phyloP scores from a whole-genome alignment of 2,113 vertebrate species.

The Lophochroa leadbeateri region DNA sequence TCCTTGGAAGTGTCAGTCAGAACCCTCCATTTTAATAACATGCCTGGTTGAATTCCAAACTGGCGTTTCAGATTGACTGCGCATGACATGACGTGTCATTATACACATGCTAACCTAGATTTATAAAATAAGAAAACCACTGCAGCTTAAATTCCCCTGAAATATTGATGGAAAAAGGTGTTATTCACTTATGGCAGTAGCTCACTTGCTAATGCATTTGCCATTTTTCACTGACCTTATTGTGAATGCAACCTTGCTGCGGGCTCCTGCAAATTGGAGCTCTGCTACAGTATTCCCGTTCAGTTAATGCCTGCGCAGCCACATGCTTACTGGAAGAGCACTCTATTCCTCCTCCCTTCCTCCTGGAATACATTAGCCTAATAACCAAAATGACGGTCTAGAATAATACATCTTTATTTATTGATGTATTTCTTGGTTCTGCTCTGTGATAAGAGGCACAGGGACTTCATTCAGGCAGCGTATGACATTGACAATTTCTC shows the following conservation, averaged over 20 bases:
- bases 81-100: slow-evolving; percentile 15
- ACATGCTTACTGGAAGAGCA: slow-evolving; percentile 7
- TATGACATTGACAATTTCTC: slow-evolving; percentile 4
- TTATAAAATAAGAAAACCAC: slow-evolving; percentile 59
- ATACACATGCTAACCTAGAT: slow-evolving; percentile 42
- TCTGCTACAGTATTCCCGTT: slow-evolving; percentile 24
- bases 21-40: slow-evolving; percentile 66
- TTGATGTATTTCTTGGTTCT: slow-evolving; percentile 23
- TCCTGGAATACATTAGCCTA: slow-evolving; percentile 64
- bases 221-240: slow-evolving; percentile 60
- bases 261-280: slow-evolving; percentile 62
- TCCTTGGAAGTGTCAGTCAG: slow-evolving; percentile 45
- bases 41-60: slow-evolving; percentile 51
- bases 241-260: slow-evolving; percentile 67
- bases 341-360: slow-evolving; percentile 18
- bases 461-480: not conserved
- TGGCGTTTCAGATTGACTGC: not conserved
- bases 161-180: slow-evolving; percentile 19
- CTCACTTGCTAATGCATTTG: slow-evolving; percentile 43
- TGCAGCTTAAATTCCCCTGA: slow-evolving; percentile 32
- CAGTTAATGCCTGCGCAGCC: slow-evolving; percentile 45
- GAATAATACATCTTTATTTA: slow-evolving; percentile 49
- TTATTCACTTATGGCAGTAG: not conserved
- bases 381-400: slow-evolving; percentile 44
- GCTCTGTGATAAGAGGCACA: slow-evolving; percentile 24